These are phyloP conservation scores for Notothenia rossii DNA, from an alignment of 2,113 vertebrate species.

Conservation along the genomic window DNA sequence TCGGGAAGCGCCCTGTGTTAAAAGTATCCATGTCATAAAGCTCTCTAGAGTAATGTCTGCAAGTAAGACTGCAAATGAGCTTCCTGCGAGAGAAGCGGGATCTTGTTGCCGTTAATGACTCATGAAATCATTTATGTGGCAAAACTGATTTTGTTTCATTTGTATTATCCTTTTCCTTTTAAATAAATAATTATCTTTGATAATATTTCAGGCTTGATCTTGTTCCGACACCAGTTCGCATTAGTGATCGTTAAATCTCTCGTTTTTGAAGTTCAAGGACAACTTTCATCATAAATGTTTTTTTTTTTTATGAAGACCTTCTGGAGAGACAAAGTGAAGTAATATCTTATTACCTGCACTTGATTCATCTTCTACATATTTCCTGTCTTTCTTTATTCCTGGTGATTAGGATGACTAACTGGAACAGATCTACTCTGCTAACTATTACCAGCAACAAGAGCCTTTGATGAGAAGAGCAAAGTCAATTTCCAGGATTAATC, in stretches of 20 bases:
- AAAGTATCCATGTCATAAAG: slow-evolving; percentile 58
- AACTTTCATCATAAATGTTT: slow-evolving; percentile 54
- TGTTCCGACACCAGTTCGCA: slow-evolving; percentile 51
- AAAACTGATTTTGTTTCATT: slow-evolving; percentile 71
- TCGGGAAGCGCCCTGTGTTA: slow-evolving; percentile 55
- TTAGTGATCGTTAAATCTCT: slow-evolving; percentile 8
- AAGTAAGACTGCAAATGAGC: slow-evolving; percentile 52
- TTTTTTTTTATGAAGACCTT: background rate
- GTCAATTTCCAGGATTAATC: slow-evolving; percentile 63
- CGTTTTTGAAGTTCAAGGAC: slow-evolving; percentile 42
- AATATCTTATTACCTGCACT: slow-evolving; percentile 17
- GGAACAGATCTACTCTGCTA: slow-evolving; percentile 32
- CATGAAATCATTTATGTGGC: slow-evolving; percentile 75
- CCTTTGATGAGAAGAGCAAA: slow-evolving; percentile 47
- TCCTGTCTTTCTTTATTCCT: slow-evolving; percentile 24
- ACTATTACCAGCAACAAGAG: slow-evolving; percentile 21
- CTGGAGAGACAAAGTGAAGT: slow-evolving; percentile 17
- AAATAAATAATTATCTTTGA: slow-evolving; percentile 82
- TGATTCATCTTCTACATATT: slow-evolving; percentile 5
- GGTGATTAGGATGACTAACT: slow-evolving; percentile 6
- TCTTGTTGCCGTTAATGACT: slow-evolving; percentile 66
- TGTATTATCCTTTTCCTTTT: slow-evolving; percentile 77
- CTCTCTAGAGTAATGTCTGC: slow-evolving; percentile 53
- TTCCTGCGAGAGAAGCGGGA: slow-evolving; percentile 42
- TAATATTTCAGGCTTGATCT: slow-evolving; percentile 66